Evolutionary conservation across 2,113 vertebrate genomes (phyloP).

Genomic region (Centropus unirufus): DNA sequence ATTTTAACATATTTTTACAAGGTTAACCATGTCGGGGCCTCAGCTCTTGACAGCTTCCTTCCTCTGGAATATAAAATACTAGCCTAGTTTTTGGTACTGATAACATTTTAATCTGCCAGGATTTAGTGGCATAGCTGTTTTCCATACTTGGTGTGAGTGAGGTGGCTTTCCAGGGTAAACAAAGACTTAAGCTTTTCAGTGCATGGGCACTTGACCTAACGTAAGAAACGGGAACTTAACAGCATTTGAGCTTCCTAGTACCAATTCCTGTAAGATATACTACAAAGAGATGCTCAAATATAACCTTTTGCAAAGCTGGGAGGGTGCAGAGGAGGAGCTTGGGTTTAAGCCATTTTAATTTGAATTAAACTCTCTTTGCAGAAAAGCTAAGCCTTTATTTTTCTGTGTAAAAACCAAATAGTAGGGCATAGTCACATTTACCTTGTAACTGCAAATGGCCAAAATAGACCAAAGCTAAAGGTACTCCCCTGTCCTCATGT

Average conservation of each 20-base stretch:
- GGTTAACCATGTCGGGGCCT: background rate
- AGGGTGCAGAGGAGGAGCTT: background rate
- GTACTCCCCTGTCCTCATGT: background rate
- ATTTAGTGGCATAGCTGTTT: background rate
- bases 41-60: background rate
- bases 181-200: background rate
- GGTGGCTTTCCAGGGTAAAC: constrained; percentile 19
- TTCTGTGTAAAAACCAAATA: background rate
- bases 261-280: background rate
- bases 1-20: background rate
- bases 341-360: background rate
- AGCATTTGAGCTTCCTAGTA: background rate
- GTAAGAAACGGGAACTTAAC: background rate
- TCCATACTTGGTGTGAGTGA: background rate
- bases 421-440: background rate
- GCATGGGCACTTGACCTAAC: background rate
- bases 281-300: background rate
- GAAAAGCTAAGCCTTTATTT: background rate
- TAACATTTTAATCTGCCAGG: background rate
- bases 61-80: background rate
- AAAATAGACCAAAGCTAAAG: background rate
- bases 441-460: background rate
- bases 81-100: background rate
- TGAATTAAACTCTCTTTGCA: background rate
- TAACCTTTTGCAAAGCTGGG: background rate